phyloP scores from a whole-genome alignment of 1,140 invertebrate genomes.

The Drosophila baimaii region DNA sequence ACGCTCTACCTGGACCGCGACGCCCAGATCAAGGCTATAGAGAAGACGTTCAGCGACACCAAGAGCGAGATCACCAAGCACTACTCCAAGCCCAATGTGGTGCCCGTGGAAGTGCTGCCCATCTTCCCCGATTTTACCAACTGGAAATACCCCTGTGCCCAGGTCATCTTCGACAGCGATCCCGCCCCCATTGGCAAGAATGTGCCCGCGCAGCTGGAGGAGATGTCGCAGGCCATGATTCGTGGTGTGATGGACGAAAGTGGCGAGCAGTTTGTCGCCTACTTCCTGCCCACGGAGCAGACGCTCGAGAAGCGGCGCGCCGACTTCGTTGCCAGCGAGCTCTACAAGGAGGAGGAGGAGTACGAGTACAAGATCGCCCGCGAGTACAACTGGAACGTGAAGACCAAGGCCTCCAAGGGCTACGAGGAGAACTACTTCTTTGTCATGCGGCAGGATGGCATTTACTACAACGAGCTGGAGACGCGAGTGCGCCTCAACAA shows the following conservation, averaged over 20 bases:
- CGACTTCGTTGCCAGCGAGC: slow-evolving; percentile 90
- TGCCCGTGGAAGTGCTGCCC: slow-evolving; percentile 94
- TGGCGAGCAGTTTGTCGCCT: slow-evolving; percentile 99
- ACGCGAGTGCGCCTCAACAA: slow-evolving; percentile 97
- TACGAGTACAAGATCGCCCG: slow-evolving; percentile 98
- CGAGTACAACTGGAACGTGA: slow-evolving; percentile 99
- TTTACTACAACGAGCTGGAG: slow-evolving; percentile 99
- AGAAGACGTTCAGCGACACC: slow-evolving; percentile 98
- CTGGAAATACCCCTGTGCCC: slow-evolving; percentile 99
- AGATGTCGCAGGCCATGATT: slow-evolving; percentile 99
- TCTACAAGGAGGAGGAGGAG: slow-evolving; percentile 95
- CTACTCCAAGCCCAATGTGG: slow-evolving; percentile 97
- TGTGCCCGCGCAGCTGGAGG: slow-evolving; percentile 94
- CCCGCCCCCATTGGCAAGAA: slow-evolving; percentile 93
- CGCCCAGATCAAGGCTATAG: slow-evolving; percentile 98
- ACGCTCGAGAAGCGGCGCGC: slow-evolving; percentile 94
- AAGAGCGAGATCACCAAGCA: slow-evolving; percentile 95
- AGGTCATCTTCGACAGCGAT: slow-evolving; percentile 99
- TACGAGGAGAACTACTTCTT: slow-evolving; percentile 99
- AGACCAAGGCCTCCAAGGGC: slow-evolving; percentile 98
- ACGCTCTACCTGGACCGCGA: slow-evolving; percentile 98
- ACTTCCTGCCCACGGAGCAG: slow-evolving; percentile 97
- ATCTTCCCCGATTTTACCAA: slow-evolving; percentile 98
- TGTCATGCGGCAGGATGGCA: slow-evolving; percentile 94
- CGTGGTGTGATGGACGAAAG: slow-evolving; percentile 99